Percentiles rank a stretch among this genome's conserved stretches.
Conservation (phyloP, 2,113 vertebrate species). For the Cheirogaleus medius region DNA sequence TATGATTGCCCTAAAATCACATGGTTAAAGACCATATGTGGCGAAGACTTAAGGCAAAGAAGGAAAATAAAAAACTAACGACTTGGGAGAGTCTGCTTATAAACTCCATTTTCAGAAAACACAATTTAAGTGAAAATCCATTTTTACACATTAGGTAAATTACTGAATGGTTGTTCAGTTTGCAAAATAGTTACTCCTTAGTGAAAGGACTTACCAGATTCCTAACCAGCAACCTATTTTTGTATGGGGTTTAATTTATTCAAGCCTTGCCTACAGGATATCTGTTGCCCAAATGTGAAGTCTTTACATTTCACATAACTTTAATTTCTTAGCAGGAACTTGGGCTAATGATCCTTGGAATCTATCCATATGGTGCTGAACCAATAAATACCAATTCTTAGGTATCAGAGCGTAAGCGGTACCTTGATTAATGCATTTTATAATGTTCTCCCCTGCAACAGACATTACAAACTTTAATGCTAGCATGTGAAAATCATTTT, state of each 20-base stretch:
- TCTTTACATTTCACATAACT: neutral
- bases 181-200: neutral
- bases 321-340: slow-evolving; percentile 9
- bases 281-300: neutral
- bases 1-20: neutral
- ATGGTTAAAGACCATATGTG: neutral
- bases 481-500: neutral
- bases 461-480: neutral
- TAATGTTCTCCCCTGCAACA: neutral
- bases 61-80: neutral
- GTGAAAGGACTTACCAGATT: slow-evolving; percentile 3
- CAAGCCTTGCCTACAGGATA: neutral
- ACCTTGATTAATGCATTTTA: neutral
- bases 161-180: neutral
- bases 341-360: neutral
- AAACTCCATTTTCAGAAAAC: neutral
- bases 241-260: neutral
- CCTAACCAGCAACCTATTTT: neutral
- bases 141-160: neutral
- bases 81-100: neutral
- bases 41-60: neutral
- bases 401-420: neutral
- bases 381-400: neutral
- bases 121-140: neutral
- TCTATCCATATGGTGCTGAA: neutral